Percentiles rank a stretch among this genome's conserved stretches.
phyloP scores from a whole-genome alignment of 1,140 invertebrate species.

The Pogonognathellus flavescens region DNA sequence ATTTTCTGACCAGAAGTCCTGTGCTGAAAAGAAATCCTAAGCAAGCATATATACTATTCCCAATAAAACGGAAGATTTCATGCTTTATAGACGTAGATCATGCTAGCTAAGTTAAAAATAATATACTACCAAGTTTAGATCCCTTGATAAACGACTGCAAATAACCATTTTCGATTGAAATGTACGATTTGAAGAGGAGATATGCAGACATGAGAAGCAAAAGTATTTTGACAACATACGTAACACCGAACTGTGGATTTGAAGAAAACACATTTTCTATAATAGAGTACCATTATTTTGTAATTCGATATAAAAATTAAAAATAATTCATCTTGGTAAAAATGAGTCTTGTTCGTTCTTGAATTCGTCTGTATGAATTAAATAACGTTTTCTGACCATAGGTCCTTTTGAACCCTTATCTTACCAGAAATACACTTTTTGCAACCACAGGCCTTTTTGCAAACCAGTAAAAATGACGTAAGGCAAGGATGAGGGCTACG shows the following conservation, averaged over 20 bases:
- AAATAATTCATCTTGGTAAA: too few species aligned
- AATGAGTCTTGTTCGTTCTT: too few species aligned
- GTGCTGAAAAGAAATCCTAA: too few species aligned
- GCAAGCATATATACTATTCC: too few species aligned
- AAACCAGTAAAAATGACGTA: background rate
- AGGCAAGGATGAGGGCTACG: background rate
- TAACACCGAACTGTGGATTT: background rate
- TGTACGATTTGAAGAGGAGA: background rate
- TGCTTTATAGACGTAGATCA: too few species aligned
- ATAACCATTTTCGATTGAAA: background rate
- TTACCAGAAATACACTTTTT: slow-evolving; percentile 4
- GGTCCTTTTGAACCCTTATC: too few species aligned
- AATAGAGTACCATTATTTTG: too few species aligned
- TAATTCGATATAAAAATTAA: too few species aligned
- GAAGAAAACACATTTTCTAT: background rate
- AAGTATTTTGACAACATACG: background rate
- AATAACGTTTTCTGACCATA: too few species aligned
- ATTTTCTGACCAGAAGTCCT: too few species aligned
- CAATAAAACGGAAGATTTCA: too few species aligned
- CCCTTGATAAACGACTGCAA: background rate
- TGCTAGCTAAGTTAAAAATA: background rate
- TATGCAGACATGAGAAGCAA: background rate
- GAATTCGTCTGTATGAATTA: too few species aligned
- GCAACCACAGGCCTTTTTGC: background rate
- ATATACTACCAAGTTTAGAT: background rate